Percentiles rank a stretch among this genome's conserved stretches.
Evolutionary conservation across 2,113 vertebrate species (phyloP).

Genomic region (Antigone vipio): DNA sequence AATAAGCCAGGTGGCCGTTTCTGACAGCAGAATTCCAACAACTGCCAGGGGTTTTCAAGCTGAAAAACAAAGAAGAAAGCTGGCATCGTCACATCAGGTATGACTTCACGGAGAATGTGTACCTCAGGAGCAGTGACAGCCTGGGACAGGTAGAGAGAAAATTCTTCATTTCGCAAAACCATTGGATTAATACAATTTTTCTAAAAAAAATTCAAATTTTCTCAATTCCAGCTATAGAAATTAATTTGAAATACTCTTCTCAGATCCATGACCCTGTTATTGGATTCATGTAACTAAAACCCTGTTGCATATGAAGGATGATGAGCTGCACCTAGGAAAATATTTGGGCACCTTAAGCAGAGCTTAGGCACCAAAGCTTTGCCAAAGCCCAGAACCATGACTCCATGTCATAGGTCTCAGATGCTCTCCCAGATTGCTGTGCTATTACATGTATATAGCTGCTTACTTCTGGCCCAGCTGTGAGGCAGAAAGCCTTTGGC

Average conservation of each 20-base stretch:
- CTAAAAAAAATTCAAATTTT: background rate
- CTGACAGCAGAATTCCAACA: background rate
- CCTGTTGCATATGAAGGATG: background rate
- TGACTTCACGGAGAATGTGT: background rate
- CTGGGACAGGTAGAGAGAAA: background rate
- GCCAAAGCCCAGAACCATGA: background rate
- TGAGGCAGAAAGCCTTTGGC: background rate
- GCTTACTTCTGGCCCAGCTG: background rate
- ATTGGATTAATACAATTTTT: background rate
- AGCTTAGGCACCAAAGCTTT: background rate
- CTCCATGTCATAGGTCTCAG: background rate
- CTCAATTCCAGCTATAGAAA: background rate
- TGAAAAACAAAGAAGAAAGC: background rate
- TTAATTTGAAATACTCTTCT: background rate
- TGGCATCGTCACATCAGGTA: background rate
- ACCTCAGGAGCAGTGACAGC: background rate
- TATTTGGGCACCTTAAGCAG: background rate
- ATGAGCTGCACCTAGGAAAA: background rate
- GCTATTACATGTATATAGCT: background rate
- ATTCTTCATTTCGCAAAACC: background rate
- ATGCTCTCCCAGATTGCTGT: background rate
- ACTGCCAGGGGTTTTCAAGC: background rate
- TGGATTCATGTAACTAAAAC: background rate
- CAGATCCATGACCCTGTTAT: background rate
- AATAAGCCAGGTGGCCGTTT: background rate